These are phyloP conservation scores for Salarias fasciatus DNA, from an alignment of 2,797 vertebrate genomes.

Conservation along the genomic window DNA sequence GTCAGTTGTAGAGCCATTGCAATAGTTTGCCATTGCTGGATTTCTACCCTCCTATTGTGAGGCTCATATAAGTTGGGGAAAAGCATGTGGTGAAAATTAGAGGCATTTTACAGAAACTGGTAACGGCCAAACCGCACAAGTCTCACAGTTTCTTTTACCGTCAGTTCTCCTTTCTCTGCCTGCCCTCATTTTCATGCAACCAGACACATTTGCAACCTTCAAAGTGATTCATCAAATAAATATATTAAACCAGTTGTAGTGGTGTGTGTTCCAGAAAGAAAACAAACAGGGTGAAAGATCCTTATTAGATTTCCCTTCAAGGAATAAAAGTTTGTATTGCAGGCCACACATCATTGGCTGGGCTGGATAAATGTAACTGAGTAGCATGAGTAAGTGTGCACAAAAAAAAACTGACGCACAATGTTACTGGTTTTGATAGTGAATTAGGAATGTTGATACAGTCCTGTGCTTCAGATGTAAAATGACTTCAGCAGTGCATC, in stretches of 20 bases:
- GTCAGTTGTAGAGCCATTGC: background rate
- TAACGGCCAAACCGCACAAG: slow-evolving; percentile 52
- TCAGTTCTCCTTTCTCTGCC: slow-evolving; percentile 2
- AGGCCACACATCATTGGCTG: too few species aligned
- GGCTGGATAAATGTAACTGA: too few species aligned
- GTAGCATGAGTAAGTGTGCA: too few species aligned
- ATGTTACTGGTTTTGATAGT: background rate
- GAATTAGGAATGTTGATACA: slow-evolving; percentile 2
- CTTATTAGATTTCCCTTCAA: too few species aligned
- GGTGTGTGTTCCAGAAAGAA: slow-evolving; percentile 37
- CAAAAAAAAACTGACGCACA: background rate
- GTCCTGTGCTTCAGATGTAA: slow-evolving; percentile 12
- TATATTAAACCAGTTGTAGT: slow-evolving; percentile 48
- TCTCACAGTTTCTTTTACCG: slow-evolving; percentile 27
- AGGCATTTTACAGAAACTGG: slow-evolving; percentile 38
- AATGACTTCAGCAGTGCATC: slow-evolving; percentile 13
- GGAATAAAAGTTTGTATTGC: too few species aligned
- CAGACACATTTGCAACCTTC: slow-evolving; percentile 33
- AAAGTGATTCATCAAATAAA: slow-evolving; percentile 50
- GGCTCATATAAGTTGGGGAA: slow-evolving; percentile 39
- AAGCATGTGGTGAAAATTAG: slow-evolving; percentile 55
- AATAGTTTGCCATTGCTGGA: slow-evolving; percentile 3
- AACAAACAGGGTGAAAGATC: slow-evolving; percentile 31
- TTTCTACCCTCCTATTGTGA: slow-evolving; percentile 41
- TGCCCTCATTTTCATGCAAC: slow-evolving; percentile 21